phyloP scores from a whole-genome alignment of 2,888 invertebrate species.

The Muscina levida region DNA sequence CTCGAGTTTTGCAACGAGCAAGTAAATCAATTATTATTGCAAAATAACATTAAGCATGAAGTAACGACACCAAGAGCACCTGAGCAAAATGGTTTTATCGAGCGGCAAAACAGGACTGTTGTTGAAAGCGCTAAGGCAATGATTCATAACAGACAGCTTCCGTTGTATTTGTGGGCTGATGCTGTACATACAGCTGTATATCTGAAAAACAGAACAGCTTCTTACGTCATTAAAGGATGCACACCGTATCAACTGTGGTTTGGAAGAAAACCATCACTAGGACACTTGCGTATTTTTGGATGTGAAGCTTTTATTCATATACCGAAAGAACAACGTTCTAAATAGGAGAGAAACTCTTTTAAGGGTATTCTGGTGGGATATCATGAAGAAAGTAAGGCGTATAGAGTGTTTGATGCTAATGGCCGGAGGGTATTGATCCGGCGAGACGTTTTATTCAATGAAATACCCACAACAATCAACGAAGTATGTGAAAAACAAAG shows the following conservation, averaged over 20 bases:
- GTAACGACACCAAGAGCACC: slow-evolving; percentile 38
- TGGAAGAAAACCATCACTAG: slow-evolving; percentile 25
- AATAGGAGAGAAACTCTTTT: not conserved
- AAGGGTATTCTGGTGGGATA: slow-evolving; percentile 1
- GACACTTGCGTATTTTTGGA: slow-evolving; percentile 47
- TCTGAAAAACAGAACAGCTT: slow-evolving; percentile 71
- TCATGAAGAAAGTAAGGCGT: not conserved
- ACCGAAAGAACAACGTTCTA: slow-evolving; percentile 42
- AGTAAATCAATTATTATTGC: slow-evolving; percentile 36
- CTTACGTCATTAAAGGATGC: slow-evolving; percentile 50
- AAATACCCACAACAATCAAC: not conserved
- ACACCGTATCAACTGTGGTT: slow-evolving; percentile 32
- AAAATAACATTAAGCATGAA: slow-evolving; percentile 57
- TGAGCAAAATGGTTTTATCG: not conserved
- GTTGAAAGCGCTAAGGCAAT: slow-evolving; percentile 9
- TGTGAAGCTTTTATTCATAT: slow-evolving; percentile 29
- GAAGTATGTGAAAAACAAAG: slow-evolving; percentile 13
- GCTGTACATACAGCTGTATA: slow-evolving; percentile 48
- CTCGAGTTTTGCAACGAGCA: slow-evolving; percentile 58
- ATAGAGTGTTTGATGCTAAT: not conserved
- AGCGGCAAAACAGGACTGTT: slow-evolving; percentile 32
- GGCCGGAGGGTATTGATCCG: not conserved
- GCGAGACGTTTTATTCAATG: slow-evolving; percentile 35
- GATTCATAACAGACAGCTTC: slow-evolving; percentile 25
- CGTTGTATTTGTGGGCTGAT: slow-evolving; percentile 46